These are phyloP conservation scores for Andrena praecox DNA, from an alignment of 2,888 invertebrate genomes.

Conservation along the genomic window DNA sequence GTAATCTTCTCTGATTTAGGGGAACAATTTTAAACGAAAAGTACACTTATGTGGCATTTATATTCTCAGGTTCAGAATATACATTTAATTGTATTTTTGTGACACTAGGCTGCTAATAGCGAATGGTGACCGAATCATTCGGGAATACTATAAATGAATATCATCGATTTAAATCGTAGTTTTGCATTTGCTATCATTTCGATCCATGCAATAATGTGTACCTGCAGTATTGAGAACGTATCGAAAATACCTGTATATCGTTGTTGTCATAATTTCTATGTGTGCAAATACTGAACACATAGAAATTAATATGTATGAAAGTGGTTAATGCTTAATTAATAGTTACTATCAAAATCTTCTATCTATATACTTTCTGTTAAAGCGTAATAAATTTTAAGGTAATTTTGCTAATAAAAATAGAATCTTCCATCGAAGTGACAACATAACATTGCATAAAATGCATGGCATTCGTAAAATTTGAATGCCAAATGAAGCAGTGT, in stretches of 20 bases:
- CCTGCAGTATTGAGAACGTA: not conserved
- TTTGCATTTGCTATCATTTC: constrained; percentile 18
- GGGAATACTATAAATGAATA: not conserved
- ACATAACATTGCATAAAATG: no score
- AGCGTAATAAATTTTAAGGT: no score
- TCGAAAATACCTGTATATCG: constrained; percentile 39
- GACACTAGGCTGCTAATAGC: not conserved
- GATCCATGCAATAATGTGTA: not conserved
- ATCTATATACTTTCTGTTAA: no score
- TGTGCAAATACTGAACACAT: no score
- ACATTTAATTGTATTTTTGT: not conserved
- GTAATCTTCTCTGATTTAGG: not conserved
- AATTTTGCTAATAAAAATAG: no score
- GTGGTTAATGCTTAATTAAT: no score
- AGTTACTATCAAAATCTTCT: no score
- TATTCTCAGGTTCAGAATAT: not conserved
- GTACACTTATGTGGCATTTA: not conserved
- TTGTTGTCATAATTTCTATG: constrained; percentile 53
- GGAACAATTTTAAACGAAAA: not conserved
- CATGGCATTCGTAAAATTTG: no score
- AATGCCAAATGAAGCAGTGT: no score
- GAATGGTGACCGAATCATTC: not conserved
- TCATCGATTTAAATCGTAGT: not conserved
- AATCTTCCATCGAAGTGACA: no score
- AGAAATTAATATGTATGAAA: no score